Conservation (phyloP, 2,888 invertebrate species). For the Aphidius colemani region DNA sequence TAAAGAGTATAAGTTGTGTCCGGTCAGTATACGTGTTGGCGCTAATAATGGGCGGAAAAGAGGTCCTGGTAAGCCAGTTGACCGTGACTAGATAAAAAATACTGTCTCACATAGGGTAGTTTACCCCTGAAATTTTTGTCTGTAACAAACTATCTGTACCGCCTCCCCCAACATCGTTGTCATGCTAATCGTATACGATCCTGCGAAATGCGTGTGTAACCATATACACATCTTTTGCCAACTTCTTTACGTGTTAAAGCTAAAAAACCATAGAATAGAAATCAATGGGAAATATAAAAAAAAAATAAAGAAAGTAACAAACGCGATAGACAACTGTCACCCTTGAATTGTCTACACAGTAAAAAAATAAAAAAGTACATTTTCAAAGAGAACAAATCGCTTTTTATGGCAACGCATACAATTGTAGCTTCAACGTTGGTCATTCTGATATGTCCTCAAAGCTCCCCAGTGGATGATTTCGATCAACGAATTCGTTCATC, state of each 20-base stretch:
- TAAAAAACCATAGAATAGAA: conserved; percentile 17
- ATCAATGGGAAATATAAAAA: neutral
- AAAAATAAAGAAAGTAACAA: conserved; percentile 11
- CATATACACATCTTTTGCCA: conserved; percentile 14
- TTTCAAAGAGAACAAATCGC: conserved; percentile 31
- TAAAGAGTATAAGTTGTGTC: conserved; percentile 15
- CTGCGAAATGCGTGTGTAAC: conserved; percentile 30
- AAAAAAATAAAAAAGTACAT: conserved; percentile 23
- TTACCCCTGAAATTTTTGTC: conserved; percentile 21
- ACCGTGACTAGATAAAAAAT: conserved; percentile 62
- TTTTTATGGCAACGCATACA: conserved; percentile 31
- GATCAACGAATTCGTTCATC: conserved; percentile 8
- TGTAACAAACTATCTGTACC: conserved; percentile 39
- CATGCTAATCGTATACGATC: conserved; percentile 58
- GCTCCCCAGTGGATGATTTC: conserved; percentile 25
- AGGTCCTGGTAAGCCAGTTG: conserved; percentile 56
- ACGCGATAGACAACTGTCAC: conserved; percentile 26
- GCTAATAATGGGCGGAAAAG: conserved; percentile 59
- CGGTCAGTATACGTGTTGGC: conserved; percentile 46
- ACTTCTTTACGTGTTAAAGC: neutral
- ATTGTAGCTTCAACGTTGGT: conserved; percentile 13
- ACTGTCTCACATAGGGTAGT: conserved; percentile 49
- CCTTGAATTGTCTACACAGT: conserved; percentile 18
- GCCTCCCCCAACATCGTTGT: conserved; percentile 41
- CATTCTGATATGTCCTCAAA: conserved; percentile 17